A percentile compares a stretch with the other conserved stretches of the same genome.
Conservation (phyloP, 2,797 vertebrate genomes). For the Merluccius polli region DNA sequence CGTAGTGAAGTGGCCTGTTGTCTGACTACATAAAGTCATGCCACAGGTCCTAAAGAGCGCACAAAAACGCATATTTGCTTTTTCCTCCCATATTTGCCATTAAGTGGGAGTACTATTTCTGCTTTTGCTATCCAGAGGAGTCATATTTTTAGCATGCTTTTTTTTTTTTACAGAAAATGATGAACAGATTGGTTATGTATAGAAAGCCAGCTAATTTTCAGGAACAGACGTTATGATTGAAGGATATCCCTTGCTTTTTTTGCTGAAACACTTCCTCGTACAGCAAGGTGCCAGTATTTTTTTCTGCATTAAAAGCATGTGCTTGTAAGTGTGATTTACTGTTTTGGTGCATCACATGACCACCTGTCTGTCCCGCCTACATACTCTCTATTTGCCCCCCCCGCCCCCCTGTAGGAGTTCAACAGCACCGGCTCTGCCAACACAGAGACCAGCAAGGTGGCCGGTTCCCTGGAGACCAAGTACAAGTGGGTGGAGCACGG, state of each 20-base stretch:
- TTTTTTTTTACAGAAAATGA: neutral
- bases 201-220: neutral
- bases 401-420: conserved; percentile 80
- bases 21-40: conserved; percentile 18
- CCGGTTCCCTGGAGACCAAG: conserved; percentile 94
- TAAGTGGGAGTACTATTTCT: neutral
- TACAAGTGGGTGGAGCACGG: conserved; percentile 97
- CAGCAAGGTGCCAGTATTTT: neutral
- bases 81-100: neutral
- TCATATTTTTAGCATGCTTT: neutral
- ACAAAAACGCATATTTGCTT: neutral
- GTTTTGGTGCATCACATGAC: neutral
- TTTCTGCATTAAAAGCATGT: neutral
- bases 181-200: neutral
- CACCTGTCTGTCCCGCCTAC: neutral
- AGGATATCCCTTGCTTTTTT: neutral
- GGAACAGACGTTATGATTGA: neutral
- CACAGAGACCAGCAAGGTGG: conserved; percentile 92
- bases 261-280: neutral
- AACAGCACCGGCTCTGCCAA: conserved; percentile 94
- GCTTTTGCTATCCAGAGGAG: neutral
- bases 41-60: neutral
- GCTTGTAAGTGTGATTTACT: neutral
- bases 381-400: neutral
- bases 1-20: conserved; percentile 1